These are phyloP conservation scores for Andricus curvator DNA, from an alignment of 2,888 invertebrate genomes.

Conservation along the genomic window DNA sequence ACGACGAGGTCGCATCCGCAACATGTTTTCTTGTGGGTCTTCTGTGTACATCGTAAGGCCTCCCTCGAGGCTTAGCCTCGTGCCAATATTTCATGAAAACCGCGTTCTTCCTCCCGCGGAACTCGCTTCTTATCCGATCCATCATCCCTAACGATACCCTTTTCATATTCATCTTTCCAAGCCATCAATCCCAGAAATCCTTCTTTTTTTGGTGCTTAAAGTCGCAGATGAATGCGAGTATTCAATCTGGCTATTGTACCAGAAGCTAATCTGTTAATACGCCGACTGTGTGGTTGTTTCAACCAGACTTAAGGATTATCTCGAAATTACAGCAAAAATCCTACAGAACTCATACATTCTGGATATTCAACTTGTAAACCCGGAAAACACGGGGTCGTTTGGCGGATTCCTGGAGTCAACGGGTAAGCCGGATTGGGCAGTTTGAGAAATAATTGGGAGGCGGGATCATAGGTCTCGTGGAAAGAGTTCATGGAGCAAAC, in stretches of 20 bases:
- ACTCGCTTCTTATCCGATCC: slow-evolving; percentile 20
- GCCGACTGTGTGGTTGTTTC: slow-evolving; percentile 43
- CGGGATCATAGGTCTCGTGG: too few relatives aligned
- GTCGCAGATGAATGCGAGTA: slow-evolving; percentile 43
- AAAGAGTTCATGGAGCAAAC: too few relatives aligned
- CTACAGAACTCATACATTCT: slow-evolving; percentile 38
- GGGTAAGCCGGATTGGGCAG: slow-evolving; percentile 28
- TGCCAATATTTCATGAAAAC: slow-evolving; percentile 65
- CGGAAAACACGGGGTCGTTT: slow-evolving; percentile 20
- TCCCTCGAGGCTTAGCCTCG: slow-evolving; percentile 64
- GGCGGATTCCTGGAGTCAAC: slow-evolving; percentile 13
- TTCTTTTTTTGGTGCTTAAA: not conserved
- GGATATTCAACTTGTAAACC: slow-evolving; percentile 45
- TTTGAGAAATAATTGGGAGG: slow-evolving; percentile 13
- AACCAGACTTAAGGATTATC: slow-evolving; percentile 49
- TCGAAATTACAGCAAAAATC: slow-evolving; percentile 52
- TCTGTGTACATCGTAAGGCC: slow-evolving; percentile 72
- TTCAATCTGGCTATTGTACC: slow-evolving; percentile 58
- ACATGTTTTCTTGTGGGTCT: slow-evolving; percentile 68
- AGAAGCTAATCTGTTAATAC: slow-evolving; percentile 64
- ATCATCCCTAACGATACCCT: slow-evolving; percentile 27
- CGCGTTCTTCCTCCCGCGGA: slow-evolving; percentile 44
- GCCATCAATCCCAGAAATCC: not conserved
- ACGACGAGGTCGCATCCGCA: slow-evolving; percentile 30
- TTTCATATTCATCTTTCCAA: not conserved